phyloP scores from a whole-genome alignment of 2,888 invertebrate species.

The Drosophila infuscata region DNA sequence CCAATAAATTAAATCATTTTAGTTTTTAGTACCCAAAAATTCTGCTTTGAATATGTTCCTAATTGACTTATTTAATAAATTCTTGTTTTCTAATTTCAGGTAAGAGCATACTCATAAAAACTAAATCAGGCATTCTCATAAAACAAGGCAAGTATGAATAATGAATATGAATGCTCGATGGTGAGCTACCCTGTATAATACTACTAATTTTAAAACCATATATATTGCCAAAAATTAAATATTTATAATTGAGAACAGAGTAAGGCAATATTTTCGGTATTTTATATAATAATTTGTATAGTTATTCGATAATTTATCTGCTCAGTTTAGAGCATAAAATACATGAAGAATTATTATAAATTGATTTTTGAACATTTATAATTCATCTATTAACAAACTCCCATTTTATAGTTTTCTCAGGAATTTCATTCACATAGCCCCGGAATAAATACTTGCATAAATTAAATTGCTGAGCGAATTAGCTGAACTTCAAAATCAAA shows the following conservation, averaged over 20 bases:
- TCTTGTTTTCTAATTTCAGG: conserved; percentile 65
- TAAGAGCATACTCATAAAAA: conserved; percentile 48
- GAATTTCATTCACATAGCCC: background rate
- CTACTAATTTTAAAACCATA: background rate
- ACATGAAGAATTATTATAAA: background rate
- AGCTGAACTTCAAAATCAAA: background rate
- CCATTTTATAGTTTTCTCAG: background rate
- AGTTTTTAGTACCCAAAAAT: conserved; percentile 7
- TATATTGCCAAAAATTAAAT: background rate
- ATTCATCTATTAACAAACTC: background rate
- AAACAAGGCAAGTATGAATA: conserved; percentile 24
- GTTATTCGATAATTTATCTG: background rate
- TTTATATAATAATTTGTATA: background rate
- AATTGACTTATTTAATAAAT: conserved; percentile 25
- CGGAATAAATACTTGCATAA: conserved; percentile 6
- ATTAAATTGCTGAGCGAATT: background rate
- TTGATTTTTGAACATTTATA: background rate
- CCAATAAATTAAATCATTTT: background rate
- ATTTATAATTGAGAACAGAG: background rate
- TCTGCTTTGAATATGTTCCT: conserved; percentile 14
- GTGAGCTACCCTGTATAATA: conserved; percentile 12
- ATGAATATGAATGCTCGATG: background rate
- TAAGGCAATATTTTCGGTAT: background rate
- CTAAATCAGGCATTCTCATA: conserved; percentile 3
- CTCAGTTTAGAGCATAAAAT: background rate